phyloP scores from a whole-genome alignment of 2,888 invertebrate species.

The Cheilosia vernalis region DNA sequence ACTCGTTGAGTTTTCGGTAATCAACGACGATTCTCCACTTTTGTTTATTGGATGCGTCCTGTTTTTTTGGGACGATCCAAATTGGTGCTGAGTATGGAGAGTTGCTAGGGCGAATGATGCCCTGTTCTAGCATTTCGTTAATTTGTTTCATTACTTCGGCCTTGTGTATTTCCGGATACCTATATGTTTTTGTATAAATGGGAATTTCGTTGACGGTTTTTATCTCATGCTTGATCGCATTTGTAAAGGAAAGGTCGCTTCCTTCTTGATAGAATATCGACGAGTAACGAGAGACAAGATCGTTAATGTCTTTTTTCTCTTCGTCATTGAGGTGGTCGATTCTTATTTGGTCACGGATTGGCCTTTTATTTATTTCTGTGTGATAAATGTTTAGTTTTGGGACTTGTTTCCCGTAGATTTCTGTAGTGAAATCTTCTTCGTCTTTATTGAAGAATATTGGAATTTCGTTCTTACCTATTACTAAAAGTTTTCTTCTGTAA shows the following conservation, averaged over 20 bases:
- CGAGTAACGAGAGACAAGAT: background rate
- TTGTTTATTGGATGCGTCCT: conserved; percentile 51
- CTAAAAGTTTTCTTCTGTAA: conserved; percentile 12
- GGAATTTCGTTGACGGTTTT: conserved; percentile 12
- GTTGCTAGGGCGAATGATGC: conserved; percentile 44
- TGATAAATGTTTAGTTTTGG: background rate
- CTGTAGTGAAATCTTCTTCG: conserved; percentile 12
- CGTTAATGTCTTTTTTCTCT: conserved; percentile 12
- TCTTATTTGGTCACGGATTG: conserved; percentile 11
- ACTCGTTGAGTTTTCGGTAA: conserved; percentile 56
- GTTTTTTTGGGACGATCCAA: conserved; percentile 69
- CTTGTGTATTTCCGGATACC: conserved; percentile 1
- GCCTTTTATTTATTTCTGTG: conserved; percentile 8
- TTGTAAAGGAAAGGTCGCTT: conserved; percentile 10
- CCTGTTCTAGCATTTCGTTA: conserved; percentile 37
- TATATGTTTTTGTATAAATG: background rate
- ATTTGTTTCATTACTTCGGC: conserved; percentile 2
- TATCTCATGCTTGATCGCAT: background rate
- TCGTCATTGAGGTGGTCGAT: background rate
- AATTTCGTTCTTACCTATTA: conserved; percentile 32
- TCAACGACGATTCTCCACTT: conserved; percentile 70
- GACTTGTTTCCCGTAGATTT: conserved; percentile 7
- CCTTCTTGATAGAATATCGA: conserved; percentile 4
- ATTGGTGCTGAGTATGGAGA: conserved; percentile 43
- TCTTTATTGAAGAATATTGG: conserved; percentile 21